A percentile compares a stretch with the other conserved stretches of the same genome.
Conservation (phyloP, 2,888 invertebrate species). For the Villa cingulata region DNA sequence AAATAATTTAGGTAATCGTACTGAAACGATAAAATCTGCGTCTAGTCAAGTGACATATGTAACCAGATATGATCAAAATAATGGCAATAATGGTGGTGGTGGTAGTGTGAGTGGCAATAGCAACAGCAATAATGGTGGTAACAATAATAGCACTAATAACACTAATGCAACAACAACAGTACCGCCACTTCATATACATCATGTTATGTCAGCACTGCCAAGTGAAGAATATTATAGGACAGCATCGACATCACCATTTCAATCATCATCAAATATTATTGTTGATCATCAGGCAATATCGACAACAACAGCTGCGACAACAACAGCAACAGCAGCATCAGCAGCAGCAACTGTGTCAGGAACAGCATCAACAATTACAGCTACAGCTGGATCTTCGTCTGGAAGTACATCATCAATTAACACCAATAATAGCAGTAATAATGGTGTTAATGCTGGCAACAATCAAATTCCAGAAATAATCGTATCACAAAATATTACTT, state of each 20-base stretch:
- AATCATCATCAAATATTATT: slow-evolving; percentile 26
- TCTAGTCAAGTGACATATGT: slow-evolving; percentile 6
- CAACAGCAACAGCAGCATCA: slow-evolving; percentile 11
- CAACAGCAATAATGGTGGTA: slow-evolving; percentile 7
- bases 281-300: slow-evolving; percentile 7
- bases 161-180: neutral
- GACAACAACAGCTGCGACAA: slow-evolving; percentile 3
- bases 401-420: too few relatives aligned
- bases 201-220: slow-evolving; percentile 30
- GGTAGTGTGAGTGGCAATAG: slow-evolving; percentile 9
- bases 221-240: slow-evolving; percentile 40
- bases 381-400: slow-evolving; percentile 12
- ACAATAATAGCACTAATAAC: slow-evolving; percentile 15
- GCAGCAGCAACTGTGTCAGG: slow-evolving; percentile 12
- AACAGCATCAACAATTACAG: slow-evolving; percentile 10
- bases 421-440: slow-evolving; percentile 14
- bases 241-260: slow-evolving; percentile 46
- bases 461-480: slow-evolving; percentile 29
- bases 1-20: slow-evolving; percentile 5
- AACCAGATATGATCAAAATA: slow-evolving; percentile 24
- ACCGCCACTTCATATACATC: slow-evolving; percentile 27
- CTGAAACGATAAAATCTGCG: slow-evolving; percentile 4
- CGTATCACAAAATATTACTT: slow-evolving; percentile 24
- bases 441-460: too few relatives aligned
- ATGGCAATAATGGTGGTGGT: slow-evolving; percentile 13